A percentile compares a stretch with the other conserved stretches of the same genome.
phyloP scores from a whole-genome alignment of 53 echinoderm and acorn worm species.

The Mesocentrotus franciscanus region DNA sequence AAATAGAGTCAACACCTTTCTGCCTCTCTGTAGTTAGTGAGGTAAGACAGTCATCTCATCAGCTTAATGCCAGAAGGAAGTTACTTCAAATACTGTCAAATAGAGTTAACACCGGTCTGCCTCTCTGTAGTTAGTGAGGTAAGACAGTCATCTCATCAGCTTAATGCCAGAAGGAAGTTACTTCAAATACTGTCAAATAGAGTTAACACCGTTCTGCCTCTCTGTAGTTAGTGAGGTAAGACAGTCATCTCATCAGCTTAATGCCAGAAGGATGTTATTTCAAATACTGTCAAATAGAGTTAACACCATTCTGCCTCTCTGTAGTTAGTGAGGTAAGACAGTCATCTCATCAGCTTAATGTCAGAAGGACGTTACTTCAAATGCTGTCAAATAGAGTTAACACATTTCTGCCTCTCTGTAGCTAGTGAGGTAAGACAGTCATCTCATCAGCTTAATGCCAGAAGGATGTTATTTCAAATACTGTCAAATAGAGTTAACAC shows the following conservation, averaged over 20 bases:
- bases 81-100: too few species aligned
- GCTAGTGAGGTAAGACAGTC: constrained; percentile 93
- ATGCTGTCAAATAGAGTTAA: too few species aligned
- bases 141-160: constrained; percentile 53
- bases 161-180: too few species aligned
- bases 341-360: constrained; percentile 9
- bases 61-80: not conserved
- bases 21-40: constrained; percentile 97
- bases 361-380: too few species aligned
- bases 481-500: too few species aligned
- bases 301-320: constrained; percentile 59
- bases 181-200: too few species aligned
- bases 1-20: too few species aligned
- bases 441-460: not conserved
- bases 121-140: constrained; percentile 99
- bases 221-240: constrained; percentile 99
- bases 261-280: too few species aligned
- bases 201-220: not conserved
- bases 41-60: constrained; percentile 72
- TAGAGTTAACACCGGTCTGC: too few species aligned
- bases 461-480: too few species aligned
- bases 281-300: too few species aligned
- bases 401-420: constrained; percentile 72
- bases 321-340: constrained; percentile 97
- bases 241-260: constrained; percentile 3